Base-by-base conservation (phyloP, 2,888 invertebrate species). In the Pollenia angustigena region DNA sequence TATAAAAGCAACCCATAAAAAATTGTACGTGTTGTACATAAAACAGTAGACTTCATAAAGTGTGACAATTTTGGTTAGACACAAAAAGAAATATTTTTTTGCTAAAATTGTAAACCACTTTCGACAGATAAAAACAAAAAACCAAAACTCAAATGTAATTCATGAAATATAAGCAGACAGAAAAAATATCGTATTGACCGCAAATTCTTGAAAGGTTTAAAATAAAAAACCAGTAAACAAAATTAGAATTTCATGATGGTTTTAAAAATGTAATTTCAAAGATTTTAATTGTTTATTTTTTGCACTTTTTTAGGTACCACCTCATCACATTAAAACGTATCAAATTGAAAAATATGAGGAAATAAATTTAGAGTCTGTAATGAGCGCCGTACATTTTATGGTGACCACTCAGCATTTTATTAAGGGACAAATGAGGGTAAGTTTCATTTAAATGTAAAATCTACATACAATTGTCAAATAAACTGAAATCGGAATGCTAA, bases 401-500 rank as follows among this genome's bases (percentile, higher is more conserved):
- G 92, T 93, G 81, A 93, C 93, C 83, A 92, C 90, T 69, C 92
- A 92, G 69, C 93, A 93, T 88, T 93, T 93, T 83, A 89, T 92
- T 87, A 92, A 92, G 85, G 92, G 92, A 72, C 92, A 92, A 89
- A 92, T 93, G 91, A 89, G 91, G 90, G 93, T 93, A 90, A 90
- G 84, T 75, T 40, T 62, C 10, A 7, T 62, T 60, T 12, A n/a
- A 7, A 32, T 1, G 6, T 32, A 32, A 32, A 32, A 32, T 32
- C 4, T 32, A 32, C 0, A 32, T 32, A 32, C 32, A 32, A 32
- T 32, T 32, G 32, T 32, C 32, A 32, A 32, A 6, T 6, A 32
- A 6, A 32, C 6, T 32, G 32, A 32, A 32, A 32, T 32, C 32
- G 32, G 32, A 32, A 32, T 6, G 32, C 4, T 32, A 32, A 32